phyloP scores from a whole-genome alignment of 2,113 vertebrate genomes.

The Ammodytes dubius region DNA sequence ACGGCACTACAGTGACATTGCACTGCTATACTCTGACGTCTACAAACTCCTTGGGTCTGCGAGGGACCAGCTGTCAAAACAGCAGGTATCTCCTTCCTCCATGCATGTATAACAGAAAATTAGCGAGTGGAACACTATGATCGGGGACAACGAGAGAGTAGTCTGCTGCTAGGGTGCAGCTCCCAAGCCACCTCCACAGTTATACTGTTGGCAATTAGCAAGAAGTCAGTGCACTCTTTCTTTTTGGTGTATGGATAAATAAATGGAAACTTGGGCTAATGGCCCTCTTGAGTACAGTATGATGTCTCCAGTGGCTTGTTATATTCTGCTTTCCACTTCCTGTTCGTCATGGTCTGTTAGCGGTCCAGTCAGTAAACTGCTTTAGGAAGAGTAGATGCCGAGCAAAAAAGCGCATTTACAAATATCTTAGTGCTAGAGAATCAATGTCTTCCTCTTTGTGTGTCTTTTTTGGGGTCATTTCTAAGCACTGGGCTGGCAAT shows the following conservation, averaged over 20 bases:
- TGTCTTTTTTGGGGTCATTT: not conserved
- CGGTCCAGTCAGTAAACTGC: slow-evolving; percentile 42
- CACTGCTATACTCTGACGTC: slow-evolving; percentile 37
- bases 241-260: slow-evolving; percentile 66
- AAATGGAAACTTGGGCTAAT: slow-evolving; percentile 76
- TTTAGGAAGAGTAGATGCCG: slow-evolving; percentile 26
- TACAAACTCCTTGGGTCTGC: slow-evolving; percentile 16
- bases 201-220: slow-evolving; percentile 67
- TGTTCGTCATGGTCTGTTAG: slow-evolving; percentile 68
- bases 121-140: slow-evolving; percentile 41
- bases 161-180: slow-evolving; percentile 32
- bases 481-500: not conserved
- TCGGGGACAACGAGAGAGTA: slow-evolving; percentile 23
- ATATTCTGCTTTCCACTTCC: slow-evolving; percentile 72
- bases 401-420: slow-evolving; percentile 24
- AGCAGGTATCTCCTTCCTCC: slow-evolving; percentile 36
- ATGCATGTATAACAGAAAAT: slow-evolving; percentile 49
- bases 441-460: not conserved
- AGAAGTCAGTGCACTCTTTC: slow-evolving; percentile 38
- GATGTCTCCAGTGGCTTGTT: slow-evolving; percentile 79
- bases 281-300: slow-evolving; percentile 61
- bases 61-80: slow-evolving; percentile 23
- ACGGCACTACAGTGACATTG: slow-evolving; percentile 14
- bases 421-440: not conserved
- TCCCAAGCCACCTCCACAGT: slow-evolving; percentile 50